A percentile compares a stretch with the other conserved stretches of the same genome.
phyloP scores from a whole-genome alignment of 2,888 invertebrate genomes.

The Acronicta psi region DNA sequence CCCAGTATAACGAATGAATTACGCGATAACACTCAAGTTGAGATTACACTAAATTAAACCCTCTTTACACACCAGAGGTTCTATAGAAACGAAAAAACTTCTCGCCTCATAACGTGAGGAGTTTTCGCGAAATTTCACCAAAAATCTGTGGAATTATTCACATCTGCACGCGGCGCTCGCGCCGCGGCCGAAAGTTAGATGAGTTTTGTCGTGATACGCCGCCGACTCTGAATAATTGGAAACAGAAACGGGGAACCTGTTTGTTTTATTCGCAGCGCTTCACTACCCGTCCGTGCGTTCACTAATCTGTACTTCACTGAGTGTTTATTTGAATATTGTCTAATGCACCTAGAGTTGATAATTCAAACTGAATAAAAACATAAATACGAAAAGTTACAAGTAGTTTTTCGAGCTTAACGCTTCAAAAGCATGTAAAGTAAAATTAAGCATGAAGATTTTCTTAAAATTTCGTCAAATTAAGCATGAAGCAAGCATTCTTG shows the following conservation, averaged over 20 bases:
- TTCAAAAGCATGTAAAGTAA: too few species aligned
- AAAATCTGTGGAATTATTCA: conserved; percentile 65
- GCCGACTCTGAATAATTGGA: conserved; percentile 71
- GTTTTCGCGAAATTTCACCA: conserved; percentile 54
- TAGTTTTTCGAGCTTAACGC: too few species aligned
- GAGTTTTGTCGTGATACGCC: conserved; percentile 71
- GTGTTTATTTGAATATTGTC: conserved; percentile 22
- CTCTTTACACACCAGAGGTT: conserved; percentile 48
- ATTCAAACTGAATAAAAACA: not conserved
- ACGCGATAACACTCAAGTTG: conserved; percentile 43
- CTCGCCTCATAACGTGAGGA: conserved; percentile 54
- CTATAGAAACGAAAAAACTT: conserved; percentile 54
- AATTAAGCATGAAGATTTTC: too few species aligned
- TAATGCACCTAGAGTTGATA: not conserved
- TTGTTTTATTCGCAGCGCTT: conserved; percentile 53
- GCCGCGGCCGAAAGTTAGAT: conserved; percentile 73
- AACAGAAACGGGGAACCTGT: conserved; percentile 60
- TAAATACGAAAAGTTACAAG: not conserved
- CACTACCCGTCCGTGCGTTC: conserved; percentile 12
- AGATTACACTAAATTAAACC: conserved; percentile 56
- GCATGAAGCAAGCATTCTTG: too few species aligned
- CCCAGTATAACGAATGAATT: conserved; percentile 40
- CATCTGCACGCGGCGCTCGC: conserved; percentile 61
- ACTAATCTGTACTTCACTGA: conserved; percentile 25
- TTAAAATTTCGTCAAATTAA: too few species aligned